Evolutionary conservation across 2,797 vertebrate genomes (phyloP), one percentile per base, ranked within the genome.

Genomic region (Salmo trutta): DNA sequence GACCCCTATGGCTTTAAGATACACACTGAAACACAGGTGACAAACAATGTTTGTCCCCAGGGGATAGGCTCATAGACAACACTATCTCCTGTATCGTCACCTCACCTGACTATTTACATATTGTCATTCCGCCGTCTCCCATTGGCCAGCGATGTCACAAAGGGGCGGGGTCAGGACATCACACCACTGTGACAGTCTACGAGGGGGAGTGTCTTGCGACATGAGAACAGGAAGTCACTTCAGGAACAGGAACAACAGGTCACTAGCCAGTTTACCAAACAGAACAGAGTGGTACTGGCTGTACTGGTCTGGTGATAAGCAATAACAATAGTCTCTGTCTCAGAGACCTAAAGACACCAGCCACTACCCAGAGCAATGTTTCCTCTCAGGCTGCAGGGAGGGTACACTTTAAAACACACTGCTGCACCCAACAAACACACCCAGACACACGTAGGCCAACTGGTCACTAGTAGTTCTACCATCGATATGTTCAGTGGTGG

Each of bases 131-230:
- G 2, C 41, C 12, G 62, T 67, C 75, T 27, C 77, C 67, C 62
- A 93, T 92, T 94, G 92, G 93, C 41, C 79, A 24, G 68, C 71
- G 5, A 72, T 65, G 53, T 5, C 24, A 19, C 29, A 5, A 31
- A 41, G 69, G 83, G 93, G 92, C 52, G 89, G 92, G 79, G 87
- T 41, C 78, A 19, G 12, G 78, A 77, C 1, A 85, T 94, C 94
- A 93, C 92, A 84, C 93, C 93, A 94, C 88, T 66, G 52, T 64
- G 71, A 77, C 19, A 83, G 70, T 82, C 8, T 87, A 83, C 83
- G 75, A 52, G 5, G 41, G 74, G 92, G 90, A 78, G 90, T 87
- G 88, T 82, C 75, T 68, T 81, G 3, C 31, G 85, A 87, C 81
- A 19, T 64, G 29, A 68, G 62, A 76, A 77, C 14, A 68, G 24